Base-by-base conservation (phyloP, 2,888 invertebrate species). In the Myopa tessellatipennis region DNA sequence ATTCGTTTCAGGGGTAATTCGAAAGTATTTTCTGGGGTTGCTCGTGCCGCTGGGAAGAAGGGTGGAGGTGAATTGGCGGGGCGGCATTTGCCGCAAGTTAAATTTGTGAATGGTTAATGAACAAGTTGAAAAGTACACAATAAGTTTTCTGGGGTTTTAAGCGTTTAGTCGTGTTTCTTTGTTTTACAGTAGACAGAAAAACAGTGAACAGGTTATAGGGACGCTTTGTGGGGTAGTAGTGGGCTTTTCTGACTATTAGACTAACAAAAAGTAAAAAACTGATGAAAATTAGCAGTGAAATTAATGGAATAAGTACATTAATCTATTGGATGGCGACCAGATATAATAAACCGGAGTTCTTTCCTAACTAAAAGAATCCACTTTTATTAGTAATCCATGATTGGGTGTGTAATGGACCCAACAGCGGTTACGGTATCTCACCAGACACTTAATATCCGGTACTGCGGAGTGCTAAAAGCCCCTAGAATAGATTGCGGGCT, bases 1-100 rank as follows among this genome's bases (percentile, higher is more conserved):
- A 81, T 79, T 84, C 83, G 85, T 87, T 87, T 87, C 85, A 87
- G 85, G 86, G 87, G 83, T 83, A 87, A 86, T 87, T 86, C 84
- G 83, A 80, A 81, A 81, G 80, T 79, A 79, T 70, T 81, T 74
- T 14, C 40, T 70, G 36, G n/a, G 14, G 69, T 68, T 74, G 73
- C n/a, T 26, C 45, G 76, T 18, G 16, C 40, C 65, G 3, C 26
- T 50, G 0, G 36, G 38, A 16, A 52, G 8, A 38, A 16, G 55
- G 71, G 71, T 71, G 58, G n/a, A 26, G 38, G 10, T 3, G 26
- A 26, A 18, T 26, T 5, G 34, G 36, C 10, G 38, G 65, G 65
- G 38, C 4, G 8, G 16, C 16, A 8, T 69, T 75, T 78, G 80
- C 86, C 86, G 78, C 86, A 85, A 85, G 81, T 83, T 82, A 86